Base-by-base conservation (phyloP, 35 echinoderm and acorn worm species). In the Acanthaster planci region DNA sequence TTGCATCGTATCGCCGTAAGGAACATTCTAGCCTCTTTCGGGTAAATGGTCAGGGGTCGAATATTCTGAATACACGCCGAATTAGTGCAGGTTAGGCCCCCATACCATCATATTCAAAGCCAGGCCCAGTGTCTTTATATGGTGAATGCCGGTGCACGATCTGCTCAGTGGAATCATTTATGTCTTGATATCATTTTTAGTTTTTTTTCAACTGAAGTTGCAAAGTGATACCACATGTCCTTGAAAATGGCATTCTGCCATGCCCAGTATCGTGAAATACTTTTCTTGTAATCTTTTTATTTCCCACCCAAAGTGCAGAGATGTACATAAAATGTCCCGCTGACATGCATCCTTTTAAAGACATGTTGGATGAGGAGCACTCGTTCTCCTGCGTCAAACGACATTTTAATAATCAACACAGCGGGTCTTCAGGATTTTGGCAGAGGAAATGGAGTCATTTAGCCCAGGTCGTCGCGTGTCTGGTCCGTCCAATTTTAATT, bases 101-200 rank as follows among this genome's bases (percentile, higher is more conserved):
- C 64, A 72, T 72, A 72, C 64, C 64, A n/a, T n/a, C n/a, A n/a
- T n/a, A n/a, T n/a, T 31, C 64, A 72, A 72, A 72, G 30, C 64
- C 30, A 30, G 64, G 64, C 23, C 34, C 34, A 19, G 9, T 72
- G 30, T 26, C 64, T 72, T 72, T 72, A 72, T 72, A 72, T 26
- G 64, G 64, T 72, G 34, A 72, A 72, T 72, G 34, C 10, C 64
- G 42, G 42, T 34, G 30, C 23, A 72, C 64, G 10, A 26, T 29
- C 64, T 72, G 18, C 64, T 26, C 10, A 10, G 64, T 26, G 1
- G 14, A 72, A 9, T 72, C 64, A 72, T 72, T 72, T 27, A 19
- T n/a, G n/a, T n/a, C n/a, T n/a, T n/a, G n/a, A n/a, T n/a, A n/a
- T n/a, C n/a, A n/a, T n/a, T n/a, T n/a, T n/a, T n/a, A n/a, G n/a